Evolutionary conservation across 2,113 vertebrate genomes (phyloP).

Genomic region (Oophaga pumilio): DNA sequence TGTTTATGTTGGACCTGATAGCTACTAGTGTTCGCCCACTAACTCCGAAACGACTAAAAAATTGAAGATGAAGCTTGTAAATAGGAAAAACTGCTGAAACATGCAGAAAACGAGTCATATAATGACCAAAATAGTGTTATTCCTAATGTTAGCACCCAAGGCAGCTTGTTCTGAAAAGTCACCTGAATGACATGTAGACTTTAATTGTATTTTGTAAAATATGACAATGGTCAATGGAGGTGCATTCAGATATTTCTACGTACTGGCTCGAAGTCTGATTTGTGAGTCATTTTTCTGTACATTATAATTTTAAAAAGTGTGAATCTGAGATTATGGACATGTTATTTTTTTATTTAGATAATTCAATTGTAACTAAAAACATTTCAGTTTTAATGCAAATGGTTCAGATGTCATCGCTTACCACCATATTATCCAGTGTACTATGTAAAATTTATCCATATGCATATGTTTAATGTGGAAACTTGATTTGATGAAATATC

Average conservation of each 20-base stretch:
- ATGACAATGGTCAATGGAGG: background rate
- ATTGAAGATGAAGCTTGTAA: no score
- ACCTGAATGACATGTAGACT: no score
- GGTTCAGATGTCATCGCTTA: background rate
- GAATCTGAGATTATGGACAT: background rate
- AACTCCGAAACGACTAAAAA: no score
- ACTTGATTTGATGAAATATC: background rate
- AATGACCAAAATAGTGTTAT: no score
- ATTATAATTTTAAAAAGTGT: background rate
- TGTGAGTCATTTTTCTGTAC: background rate
- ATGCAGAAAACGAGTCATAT: no score
- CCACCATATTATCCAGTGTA: background rate
- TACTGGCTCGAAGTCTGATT: background rate
- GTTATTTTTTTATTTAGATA: background rate
- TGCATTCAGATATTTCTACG: background rate
- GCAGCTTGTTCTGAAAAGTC: no score
- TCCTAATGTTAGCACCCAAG: no score
- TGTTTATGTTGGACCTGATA: no score
- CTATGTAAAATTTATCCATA: background rate
- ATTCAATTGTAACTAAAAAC: conserved; percentile 6
- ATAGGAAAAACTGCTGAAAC: no score
- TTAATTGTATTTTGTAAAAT: no score
- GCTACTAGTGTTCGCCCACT: no score
- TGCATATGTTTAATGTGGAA: background rate
- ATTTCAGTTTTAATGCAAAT: conserved; percentile 17